These are phyloP conservation scores for Simalia tracyae DNA, from an alignment of 2,797 vertebrate genomes.

Conservation along the genomic window DNA sequence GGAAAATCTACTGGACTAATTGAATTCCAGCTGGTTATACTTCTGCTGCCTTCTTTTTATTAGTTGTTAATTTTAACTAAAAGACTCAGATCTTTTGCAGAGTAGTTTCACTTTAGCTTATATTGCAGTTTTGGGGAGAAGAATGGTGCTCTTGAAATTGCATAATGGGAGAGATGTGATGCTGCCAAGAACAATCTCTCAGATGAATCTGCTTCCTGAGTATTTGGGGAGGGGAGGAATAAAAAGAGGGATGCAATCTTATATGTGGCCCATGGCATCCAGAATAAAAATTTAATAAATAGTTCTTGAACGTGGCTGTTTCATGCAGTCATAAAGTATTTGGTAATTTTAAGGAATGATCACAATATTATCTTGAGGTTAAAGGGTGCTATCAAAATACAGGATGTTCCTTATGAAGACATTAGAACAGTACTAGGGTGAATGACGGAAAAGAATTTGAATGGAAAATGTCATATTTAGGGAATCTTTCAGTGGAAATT, in stretches of 20 bases:
- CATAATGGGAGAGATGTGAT: background rate
- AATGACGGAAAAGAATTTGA: background rate
- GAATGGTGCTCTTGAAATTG: background rate
- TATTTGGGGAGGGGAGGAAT: background rate
- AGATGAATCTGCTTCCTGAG: background rate
- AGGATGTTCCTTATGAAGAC: background rate
- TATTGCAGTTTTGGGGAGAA: background rate
- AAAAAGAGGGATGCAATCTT: background rate
- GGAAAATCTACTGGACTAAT: background rate
- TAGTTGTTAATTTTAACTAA: background rate
- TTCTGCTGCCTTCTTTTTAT: background rate
- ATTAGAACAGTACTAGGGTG: background rate
- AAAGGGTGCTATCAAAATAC: background rate
- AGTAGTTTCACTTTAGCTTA: background rate
- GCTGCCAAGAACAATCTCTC: background rate
- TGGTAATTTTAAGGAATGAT: background rate
- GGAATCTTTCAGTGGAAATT: background rate
- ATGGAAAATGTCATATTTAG: background rate
- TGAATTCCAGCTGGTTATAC: background rate
- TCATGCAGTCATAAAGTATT: background rate
- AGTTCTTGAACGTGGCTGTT: background rate
- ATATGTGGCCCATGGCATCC: background rate
- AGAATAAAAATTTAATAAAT: background rate
- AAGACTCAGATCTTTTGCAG: background rate
- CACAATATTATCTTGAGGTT: background rate